Evolutionary conservation across 2,113 vertebrate species (phyloP), one percentile per base, ranked within the genome.

Genomic region (Heptranchias perlo): DNA sequence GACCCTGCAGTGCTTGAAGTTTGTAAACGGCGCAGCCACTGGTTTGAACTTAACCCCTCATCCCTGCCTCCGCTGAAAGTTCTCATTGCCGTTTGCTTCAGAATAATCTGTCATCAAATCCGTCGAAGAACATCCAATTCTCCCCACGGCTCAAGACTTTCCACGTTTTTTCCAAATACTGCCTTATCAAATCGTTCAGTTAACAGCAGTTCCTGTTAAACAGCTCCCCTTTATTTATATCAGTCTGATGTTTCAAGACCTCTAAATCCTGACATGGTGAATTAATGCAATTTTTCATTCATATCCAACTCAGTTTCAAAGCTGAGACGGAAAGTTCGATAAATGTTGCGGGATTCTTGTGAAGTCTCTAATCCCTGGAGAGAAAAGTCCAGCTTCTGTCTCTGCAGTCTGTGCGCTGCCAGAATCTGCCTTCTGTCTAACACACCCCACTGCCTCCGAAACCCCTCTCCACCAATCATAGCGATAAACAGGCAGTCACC

Each of bases 381-480:
- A 95, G 64, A 95, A 25, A 25, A 35, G 39, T 95, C 47, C 94
- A 67, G 25, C 65, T 14, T 62, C 89, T 93, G 89, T 21, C 5
- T 93, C 4, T 93, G 35, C 54, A 39, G 39, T 44, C 6, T 82
- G 16, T 82, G 39, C 39, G 18, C 44, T 95, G 62, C n/a, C 92
- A 92, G 58, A 16, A 92, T n/a, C 31, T 61, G 61, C n/a, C 25
- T 11, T 28, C 52, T 49, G 44, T 49, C 25, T 73, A 23, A 52
- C 62, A 49, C 65, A 49, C 65, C 1, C 5, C 58, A 13, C 91
- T 44, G 28, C 23, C 47, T 69, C 65, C 94, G 16, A 69, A 69
- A 69, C 94, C 52, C 21, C 44, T 69, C 65, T 95, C 94, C 31
- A 95, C 94, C 94, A 95, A 95, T 95, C 94, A 69, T 13, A 49